phyloP scores from a whole-genome alignment of 2,888 invertebrate genomes.

The Thereva unica region DNA sequence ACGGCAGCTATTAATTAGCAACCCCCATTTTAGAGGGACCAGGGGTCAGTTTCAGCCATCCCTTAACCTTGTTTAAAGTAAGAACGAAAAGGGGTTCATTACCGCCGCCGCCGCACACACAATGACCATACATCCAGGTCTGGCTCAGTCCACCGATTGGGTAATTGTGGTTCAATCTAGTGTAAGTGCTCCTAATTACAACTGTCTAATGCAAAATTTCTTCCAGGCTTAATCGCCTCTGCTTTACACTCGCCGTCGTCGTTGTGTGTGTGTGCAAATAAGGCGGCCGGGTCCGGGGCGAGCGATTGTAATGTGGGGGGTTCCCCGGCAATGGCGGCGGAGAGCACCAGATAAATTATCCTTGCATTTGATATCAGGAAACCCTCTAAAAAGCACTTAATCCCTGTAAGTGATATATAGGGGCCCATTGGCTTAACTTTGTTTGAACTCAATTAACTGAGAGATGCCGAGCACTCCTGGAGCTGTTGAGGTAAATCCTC shows the following conservation, averaged over 20 bases:
- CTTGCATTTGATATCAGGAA: slow-evolving; percentile 35
- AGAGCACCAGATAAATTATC: slow-evolving; percentile 33
- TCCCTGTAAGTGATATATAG: slow-evolving; percentile 41
- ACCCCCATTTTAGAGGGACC: no score
- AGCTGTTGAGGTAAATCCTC: background rate
- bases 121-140: no score
- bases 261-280: slow-evolving; percentile 23
- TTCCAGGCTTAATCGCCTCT: slow-evolving; percentile 18
- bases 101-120: no score
- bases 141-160: no score
- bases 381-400: slow-evolving; percentile 38
- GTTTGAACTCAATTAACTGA: slow-evolving; percentile 40
- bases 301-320: slow-evolving; percentile 1
- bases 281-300: slow-evolving; percentile 12
- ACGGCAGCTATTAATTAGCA: no score
- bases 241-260: no score
- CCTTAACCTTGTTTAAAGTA: no score
- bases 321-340: background rate
- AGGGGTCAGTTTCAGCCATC: no score
- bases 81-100: no score
- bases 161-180: no score
- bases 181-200: slow-evolving; percentile 19
- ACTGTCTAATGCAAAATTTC: slow-evolving; percentile 30
- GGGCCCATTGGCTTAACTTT: slow-evolving; percentile 41
- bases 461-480: background rate